Percentiles rank a stretch among this genome's conserved stretches.
Evolutionary conservation across 2,797 vertebrate genomes (phyloP).

Genomic region (Pseudochirops cupreus): DNA sequence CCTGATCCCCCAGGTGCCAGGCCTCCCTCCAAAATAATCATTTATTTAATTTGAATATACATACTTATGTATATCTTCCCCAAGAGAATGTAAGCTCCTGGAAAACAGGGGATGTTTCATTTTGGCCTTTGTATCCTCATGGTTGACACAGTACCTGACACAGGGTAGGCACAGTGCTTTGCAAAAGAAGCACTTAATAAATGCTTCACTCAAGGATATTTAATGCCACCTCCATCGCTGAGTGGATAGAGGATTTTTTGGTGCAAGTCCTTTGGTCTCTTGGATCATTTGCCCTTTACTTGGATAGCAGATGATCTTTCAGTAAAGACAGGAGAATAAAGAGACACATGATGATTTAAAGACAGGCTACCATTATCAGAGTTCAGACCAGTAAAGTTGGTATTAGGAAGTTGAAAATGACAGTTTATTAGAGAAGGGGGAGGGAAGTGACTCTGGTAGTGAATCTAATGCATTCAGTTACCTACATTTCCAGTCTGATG

Average conservation of each 20-base stretch:
- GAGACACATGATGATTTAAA: background rate
- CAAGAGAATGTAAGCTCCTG: background rate
- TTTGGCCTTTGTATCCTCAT: background rate
- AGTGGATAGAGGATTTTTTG: background rate
- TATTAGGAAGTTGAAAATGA: background rate
- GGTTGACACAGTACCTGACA: background rate
- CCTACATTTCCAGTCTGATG: constrained; percentile 10
- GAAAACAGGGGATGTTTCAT: background rate
- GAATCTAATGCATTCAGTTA: background rate
- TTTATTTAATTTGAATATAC: background rate
- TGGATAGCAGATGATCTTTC: background rate
- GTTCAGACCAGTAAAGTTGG: background rate
- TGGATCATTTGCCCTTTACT: background rate
- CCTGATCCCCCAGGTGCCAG: background rate
- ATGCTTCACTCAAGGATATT: background rate
- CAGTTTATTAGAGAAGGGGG: background rate
- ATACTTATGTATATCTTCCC: background rate
- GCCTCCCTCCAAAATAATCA: background rate
- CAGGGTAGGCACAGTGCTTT: background rate
- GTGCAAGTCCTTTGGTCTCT: background rate
- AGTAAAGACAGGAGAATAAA: background rate
- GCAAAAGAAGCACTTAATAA: background rate
- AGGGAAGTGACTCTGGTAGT: background rate
- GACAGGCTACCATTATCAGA: background rate
- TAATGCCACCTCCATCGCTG: background rate